A percentile compares a stretch with the other conserved stretches of the same genome.
These are phyloP conservation scores for Nebria ingens DNA, from an alignment of 1,140 invertebrate genomes.

Conservation along the genomic window DNA sequence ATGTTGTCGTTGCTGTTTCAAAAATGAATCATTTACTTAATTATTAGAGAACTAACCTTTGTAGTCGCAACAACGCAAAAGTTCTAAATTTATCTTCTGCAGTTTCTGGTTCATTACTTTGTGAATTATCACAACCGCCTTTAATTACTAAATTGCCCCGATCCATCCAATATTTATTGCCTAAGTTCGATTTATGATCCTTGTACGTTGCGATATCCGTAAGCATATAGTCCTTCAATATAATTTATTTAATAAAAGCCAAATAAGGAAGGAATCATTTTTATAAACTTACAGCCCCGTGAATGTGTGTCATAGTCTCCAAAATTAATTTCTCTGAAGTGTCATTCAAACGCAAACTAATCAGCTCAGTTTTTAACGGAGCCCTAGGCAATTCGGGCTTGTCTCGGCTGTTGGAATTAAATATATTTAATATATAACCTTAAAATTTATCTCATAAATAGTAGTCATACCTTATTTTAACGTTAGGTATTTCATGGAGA, in stretches of 20 bases:
- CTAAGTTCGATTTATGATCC: slow-evolving; percentile 53
- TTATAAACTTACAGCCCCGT: slow-evolving; percentile 43
- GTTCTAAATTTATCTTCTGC: slow-evolving; percentile 49
- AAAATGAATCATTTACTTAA: no score
- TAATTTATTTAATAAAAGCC: slow-evolving; percentile 20
- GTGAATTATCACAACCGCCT: slow-evolving; percentile 54
- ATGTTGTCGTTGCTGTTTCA: no score
- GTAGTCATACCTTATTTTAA: slow-evolving; percentile 27
- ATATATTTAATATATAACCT: slow-evolving; percentile 2
- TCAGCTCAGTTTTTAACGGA: slow-evolving; percentile 56
- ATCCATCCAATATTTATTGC: slow-evolving; percentile 62
- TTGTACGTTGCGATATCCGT: slow-evolving; percentile 38
- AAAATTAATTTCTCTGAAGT: slow-evolving; percentile 56
- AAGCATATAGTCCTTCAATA: slow-evolving; percentile 41
- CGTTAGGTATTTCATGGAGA: slow-evolving; percentile 25
- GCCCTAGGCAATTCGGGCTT: slow-evolving; percentile 29
- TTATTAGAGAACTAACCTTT: slow-evolving; percentile 51
- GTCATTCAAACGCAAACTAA: slow-evolving; percentile 50
- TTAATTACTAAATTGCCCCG: slow-evolving; percentile 58
- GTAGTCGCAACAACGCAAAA: slow-evolving; percentile 57
- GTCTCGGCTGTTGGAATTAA: slow-evolving; percentile 18
- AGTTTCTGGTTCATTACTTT: slow-evolving; percentile 37
- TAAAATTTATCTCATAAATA: slow-evolving; percentile 5
- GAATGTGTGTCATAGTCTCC: slow-evolving; percentile 57
- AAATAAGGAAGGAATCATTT: slow-evolving; percentile 11